Percentiles rank a stretch among this genome's conserved stretches.
Evolutionary conservation across 2,797 vertebrate species (phyloP).

Genomic region (Diplodus puntazzo): DNA sequence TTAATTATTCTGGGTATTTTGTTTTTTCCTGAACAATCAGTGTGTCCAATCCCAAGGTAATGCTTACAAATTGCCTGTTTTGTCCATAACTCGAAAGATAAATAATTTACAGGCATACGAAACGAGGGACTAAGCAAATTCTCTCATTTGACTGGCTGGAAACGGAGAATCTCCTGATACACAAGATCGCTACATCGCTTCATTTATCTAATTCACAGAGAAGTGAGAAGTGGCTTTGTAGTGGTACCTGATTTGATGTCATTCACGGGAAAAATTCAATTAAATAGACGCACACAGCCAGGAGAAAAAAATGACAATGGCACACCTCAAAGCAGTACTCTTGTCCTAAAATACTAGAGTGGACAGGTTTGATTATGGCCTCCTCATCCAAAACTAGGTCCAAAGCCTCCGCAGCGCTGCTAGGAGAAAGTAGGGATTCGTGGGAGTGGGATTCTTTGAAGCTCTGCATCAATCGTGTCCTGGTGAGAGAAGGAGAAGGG

Average conservation of each 20-base stretch:
- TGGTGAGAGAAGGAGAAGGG: constrained; percentile 66
- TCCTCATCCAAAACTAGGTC: constrained; percentile 96
- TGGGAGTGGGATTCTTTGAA: constrained; percentile 98
- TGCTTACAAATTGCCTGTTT: not conserved
- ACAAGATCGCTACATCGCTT: not conserved
- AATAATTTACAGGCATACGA: not conserved
- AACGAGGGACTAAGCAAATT: not conserved
- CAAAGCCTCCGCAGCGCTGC: constrained; percentile 94
- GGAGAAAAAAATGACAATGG: not conserved
- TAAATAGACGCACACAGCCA: not conserved
- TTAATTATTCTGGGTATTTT: not conserved
- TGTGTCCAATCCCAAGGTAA: not conserved
- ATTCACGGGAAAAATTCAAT: not conserved
- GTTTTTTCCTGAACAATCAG: not conserved
- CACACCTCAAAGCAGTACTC: constrained; percentile 96
- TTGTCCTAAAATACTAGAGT: constrained; percentile 96
- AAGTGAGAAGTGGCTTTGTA: constrained; percentile 2
- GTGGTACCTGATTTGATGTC: not conserved
- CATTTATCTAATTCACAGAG: constrained; percentile 14
- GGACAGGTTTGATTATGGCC: constrained; percentile 96
- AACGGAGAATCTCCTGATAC: not conserved
- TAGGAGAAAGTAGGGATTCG: constrained; percentile 95
- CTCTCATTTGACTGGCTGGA: not conserved
- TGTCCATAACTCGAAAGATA: not conserved
- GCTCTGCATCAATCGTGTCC: constrained; percentile 96